Evolutionary conservation across 1,140 invertebrate genomes (phyloP).

Genomic region (Drosophila baimaii): DNA sequence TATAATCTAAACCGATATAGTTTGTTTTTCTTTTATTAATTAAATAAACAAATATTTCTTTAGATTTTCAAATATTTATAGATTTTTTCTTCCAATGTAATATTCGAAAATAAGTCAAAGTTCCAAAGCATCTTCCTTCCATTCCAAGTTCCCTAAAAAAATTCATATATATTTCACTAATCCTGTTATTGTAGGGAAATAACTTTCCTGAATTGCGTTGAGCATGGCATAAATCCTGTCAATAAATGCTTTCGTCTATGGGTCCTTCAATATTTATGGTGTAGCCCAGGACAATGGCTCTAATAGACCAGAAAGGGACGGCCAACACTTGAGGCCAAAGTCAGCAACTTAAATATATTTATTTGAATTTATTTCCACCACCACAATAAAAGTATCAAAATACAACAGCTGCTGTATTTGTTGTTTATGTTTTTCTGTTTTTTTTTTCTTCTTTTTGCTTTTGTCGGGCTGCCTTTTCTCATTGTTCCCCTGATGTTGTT

Average conservation of each 20-base stretch:
- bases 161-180: conserved; percentile 20
- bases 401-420: conserved; percentile 65
- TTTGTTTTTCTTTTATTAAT: not conserved
- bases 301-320: conserved; percentile 23
- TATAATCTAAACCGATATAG: too few relatives aligned
- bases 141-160: not conserved
- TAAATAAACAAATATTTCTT: not conserved
- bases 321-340: conserved; percentile 48
- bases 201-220: conserved; percentile 59
- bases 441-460: not conserved
- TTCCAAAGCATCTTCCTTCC: not conserved
- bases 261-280: conserved; percentile 69
- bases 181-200: conserved; percentile 39
- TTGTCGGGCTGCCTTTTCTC: conserved; percentile 45
- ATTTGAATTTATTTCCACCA: conserved; percentile 78
- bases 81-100: not conserved
- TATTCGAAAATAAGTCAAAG: not conserved
- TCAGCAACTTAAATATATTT: conserved; percentile 79
- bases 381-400: conserved; percentile 77
- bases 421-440: conserved; percentile 19
- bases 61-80: not conserved
- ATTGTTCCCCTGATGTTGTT: conserved; percentile 51
- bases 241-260: conserved; percentile 68
- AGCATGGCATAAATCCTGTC: conserved; percentile 73
- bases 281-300: conserved; percentile 47